Percentiles rank a stretch among this genome's conserved stretches.
Conservation (phyloP, 1,140 invertebrate genomes). For the Drosophila insularis region DNA sequence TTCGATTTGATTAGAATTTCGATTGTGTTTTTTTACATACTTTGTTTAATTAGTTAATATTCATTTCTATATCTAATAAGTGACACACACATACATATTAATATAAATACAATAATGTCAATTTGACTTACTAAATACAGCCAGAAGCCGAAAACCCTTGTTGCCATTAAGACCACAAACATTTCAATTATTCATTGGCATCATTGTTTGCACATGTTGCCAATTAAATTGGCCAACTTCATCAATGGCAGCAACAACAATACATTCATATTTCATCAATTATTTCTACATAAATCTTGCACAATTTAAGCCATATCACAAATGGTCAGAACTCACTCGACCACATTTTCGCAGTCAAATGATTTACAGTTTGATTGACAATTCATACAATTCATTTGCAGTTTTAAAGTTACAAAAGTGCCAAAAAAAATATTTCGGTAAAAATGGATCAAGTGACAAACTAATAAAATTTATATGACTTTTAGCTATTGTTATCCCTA, state of each 20-base stretch:
- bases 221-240: slow-evolving; percentile 19
- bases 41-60: slow-evolving; percentile 5
- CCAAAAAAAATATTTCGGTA: background rate
- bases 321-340: background rate
- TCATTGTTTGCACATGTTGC: slow-evolving; percentile 14
- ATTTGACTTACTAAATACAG: background rate
- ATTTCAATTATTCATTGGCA: slow-evolving; percentile 16
- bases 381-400: background rate
- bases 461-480: background rate
- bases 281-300: background rate
- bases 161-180: slow-evolving; percentile 8
- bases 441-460: background rate
- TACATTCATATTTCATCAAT: slow-evolving; percentile 6
- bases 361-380: slow-evolving; percentile 11
- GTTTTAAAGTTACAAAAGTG: background rate
- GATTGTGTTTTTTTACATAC: background rate
- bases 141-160: background rate
- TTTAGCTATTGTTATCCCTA: background rate
- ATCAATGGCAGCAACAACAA: slow-evolving; percentile 8
- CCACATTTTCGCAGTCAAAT: background rate
- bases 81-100: background rate
- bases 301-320: background rate
- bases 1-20: background rate
- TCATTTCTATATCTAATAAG: background rate
- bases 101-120: background rate